Evolutionary conservation across 2,797 vertebrate genomes (phyloP).

Genomic region (Hipposideros larvatus): DNA sequence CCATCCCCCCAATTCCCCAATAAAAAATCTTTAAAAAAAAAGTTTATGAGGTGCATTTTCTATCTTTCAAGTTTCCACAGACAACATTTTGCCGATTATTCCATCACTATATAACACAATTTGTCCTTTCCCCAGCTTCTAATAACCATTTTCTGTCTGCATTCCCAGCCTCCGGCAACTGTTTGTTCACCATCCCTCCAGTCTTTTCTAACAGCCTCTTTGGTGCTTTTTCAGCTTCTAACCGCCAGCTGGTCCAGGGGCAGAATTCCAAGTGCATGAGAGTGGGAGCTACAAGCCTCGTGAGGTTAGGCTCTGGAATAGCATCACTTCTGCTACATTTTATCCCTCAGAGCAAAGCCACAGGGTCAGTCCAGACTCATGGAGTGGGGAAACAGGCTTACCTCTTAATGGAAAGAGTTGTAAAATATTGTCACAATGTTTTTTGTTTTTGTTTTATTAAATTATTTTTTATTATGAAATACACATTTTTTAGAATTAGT

Average conservation of each 20-base stretch:
- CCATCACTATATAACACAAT: neutral
- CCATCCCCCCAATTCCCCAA: too few relatives aligned
- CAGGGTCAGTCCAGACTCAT: neutral
- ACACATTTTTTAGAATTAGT: too few relatives aligned
- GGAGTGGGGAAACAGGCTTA: neutral
- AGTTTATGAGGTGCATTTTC: neutral
- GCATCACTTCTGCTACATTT: neutral
- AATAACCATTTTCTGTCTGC: neutral
- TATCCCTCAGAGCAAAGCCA: neutral
- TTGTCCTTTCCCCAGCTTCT: neutral
- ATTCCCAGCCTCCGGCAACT: neutral
- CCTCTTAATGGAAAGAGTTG: neutral
- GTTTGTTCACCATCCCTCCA: neutral
- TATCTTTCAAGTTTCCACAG: neutral
- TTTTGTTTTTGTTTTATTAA: neutral
- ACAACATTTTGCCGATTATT: neutral
- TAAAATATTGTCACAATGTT: neutral
- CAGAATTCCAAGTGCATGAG: slow-evolving; percentile 38
- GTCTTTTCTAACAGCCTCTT: slow-evolving; percentile 37
- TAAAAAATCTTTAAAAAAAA: neutral
- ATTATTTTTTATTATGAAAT: too few relatives aligned
- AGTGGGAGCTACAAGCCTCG: slow-evolving; percentile 1
- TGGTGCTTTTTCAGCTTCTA: slow-evolving; percentile 43
- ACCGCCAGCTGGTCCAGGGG: slow-evolving; percentile 44
- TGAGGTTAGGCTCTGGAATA: neutral